Percentiles rank a stretch among this genome's conserved stretches.
Conservation (phyloP, 2,113 vertebrate genomes). For the Lampris megalopsis region DNA sequence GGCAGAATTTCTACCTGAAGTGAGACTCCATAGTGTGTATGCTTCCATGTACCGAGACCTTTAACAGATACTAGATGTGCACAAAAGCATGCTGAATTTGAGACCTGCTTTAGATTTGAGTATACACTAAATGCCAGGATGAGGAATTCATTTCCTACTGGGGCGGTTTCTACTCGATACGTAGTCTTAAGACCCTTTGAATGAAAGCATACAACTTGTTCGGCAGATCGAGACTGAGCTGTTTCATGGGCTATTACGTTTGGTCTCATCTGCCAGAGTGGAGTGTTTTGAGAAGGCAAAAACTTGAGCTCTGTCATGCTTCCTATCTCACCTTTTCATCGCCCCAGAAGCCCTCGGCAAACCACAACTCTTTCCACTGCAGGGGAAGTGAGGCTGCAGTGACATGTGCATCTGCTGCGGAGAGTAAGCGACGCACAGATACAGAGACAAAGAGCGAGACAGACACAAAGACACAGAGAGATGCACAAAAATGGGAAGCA, state of each 20-base stretch:
- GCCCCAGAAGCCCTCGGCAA: constrained; percentile 78
- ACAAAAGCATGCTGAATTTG: too few species aligned
- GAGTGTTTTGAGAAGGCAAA: constrained; percentile 3
- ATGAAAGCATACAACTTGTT: too few species aligned
- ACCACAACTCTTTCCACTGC: constrained; percentile 84
- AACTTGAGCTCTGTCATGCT: constrained; percentile 48
- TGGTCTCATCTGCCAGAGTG: constrained; percentile 11
- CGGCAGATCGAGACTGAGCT: background rate
- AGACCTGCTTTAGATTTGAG: too few species aligned
- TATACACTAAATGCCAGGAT: too few species aligned
- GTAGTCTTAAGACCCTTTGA: too few species aligned
- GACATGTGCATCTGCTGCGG: constrained; percentile 17
- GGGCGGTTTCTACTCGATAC: too few species aligned
- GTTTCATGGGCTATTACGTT: constrained; percentile 1
- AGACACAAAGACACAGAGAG: background rate
- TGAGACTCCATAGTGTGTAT: too few species aligned
- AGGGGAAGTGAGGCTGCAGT: constrained; percentile 62
- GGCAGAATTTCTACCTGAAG: too few species aligned
- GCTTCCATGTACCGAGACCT: too few species aligned
- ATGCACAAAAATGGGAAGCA: background rate
- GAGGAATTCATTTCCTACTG: too few species aligned
- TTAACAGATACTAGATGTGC: too few species aligned
- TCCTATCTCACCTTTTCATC: constrained; percentile 69
- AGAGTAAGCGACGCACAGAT: constrained; percentile 14
- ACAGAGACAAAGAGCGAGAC: background rate